Evolutionary conservation across 2,888 invertebrate genomes (phyloP).

Genomic region (Apomyelois bistriatella): DNA sequence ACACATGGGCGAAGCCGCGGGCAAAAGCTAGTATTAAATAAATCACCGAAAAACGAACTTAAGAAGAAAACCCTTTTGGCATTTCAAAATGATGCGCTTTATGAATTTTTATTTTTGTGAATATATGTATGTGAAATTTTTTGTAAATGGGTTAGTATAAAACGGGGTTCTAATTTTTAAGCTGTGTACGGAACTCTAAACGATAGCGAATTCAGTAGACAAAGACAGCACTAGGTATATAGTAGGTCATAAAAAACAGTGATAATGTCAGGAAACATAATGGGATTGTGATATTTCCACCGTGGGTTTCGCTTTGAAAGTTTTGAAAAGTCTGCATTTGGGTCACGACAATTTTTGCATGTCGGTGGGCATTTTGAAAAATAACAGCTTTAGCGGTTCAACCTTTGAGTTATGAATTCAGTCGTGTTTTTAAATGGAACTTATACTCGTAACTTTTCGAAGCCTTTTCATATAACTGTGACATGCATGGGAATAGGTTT

Average conservation of each 20-base stretch:
- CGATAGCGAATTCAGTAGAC: neutral
- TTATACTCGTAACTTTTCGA: neutral
- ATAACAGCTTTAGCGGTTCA: neutral
- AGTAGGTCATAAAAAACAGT: constrained; percentile 13
- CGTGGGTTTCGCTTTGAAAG: constrained; percentile 24
- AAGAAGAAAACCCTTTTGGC: too few relatives aligned
- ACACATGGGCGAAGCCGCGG: too few relatives aligned
- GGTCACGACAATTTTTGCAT: constrained; percentile 14
- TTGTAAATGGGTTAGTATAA: too few relatives aligned
- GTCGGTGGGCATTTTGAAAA: constrained; percentile 1
- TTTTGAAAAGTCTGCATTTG: constrained; percentile 10
- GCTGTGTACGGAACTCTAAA: neutral
- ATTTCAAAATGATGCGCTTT: too few relatives aligned
- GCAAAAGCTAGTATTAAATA: too few relatives aligned
- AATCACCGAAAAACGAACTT: too few relatives aligned
- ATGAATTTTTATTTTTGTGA: too few relatives aligned
- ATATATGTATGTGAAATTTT: too few relatives aligned
- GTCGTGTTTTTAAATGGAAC: neutral
- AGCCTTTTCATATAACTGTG: too few relatives aligned
- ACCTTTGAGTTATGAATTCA: neutral
- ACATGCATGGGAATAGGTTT: too few relatives aligned
- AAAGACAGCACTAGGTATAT: constrained; percentile 13
- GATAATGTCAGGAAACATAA: constrained; percentile 21
- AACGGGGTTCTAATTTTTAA: too few relatives aligned
- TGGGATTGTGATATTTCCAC: constrained; percentile 25